Conservation (phyloP, 1,140 invertebrate species). For the Tetramorium alpestre region DNA sequence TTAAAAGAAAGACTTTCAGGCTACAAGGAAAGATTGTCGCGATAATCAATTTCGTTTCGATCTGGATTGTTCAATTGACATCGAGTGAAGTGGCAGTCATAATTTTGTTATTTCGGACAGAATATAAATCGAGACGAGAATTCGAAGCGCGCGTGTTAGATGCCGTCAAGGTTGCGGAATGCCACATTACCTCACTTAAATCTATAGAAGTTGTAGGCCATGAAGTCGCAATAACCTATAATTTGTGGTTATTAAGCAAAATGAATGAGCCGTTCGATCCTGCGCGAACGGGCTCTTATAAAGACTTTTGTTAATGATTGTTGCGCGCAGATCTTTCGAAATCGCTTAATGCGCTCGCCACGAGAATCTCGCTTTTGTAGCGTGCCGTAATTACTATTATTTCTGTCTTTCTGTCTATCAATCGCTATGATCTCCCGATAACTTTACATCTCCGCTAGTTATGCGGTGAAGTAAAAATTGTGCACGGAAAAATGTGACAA, state of each 20-base stretch:
- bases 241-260: slow-evolving; percentile 82
- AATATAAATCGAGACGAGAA: slow-evolving; percentile 10
- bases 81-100: neutral
- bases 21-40: neutral
- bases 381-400: slow-evolving; percentile 39
- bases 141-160: slow-evolving; percentile 48
- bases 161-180: slow-evolving; percentile 72
- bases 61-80: neutral
- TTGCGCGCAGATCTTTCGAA: slow-evolving; percentile 53
- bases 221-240: slow-evolving; percentile 79
- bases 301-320: slow-evolving; percentile 74
- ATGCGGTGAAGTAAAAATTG: neutral
- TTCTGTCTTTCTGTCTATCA: slow-evolving; percentile 57
- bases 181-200: slow-evolving; percentile 68
- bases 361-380: slow-evolving; percentile 20
- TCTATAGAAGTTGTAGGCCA: slow-evolving; percentile 76
- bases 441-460: neutral
- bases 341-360: slow-evolving; percentile 50
- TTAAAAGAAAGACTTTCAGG: neutral
- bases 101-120: neutral
- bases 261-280: slow-evolving; percentile 77
- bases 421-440: slow-evolving; percentile 64
- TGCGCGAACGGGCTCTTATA: slow-evolving; percentile 77
- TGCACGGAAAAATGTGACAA: neutral
- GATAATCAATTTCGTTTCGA: neutral